Conservation (phyloP, 2,113 vertebrate species). For the Aleadryas rufinucha region DNA sequence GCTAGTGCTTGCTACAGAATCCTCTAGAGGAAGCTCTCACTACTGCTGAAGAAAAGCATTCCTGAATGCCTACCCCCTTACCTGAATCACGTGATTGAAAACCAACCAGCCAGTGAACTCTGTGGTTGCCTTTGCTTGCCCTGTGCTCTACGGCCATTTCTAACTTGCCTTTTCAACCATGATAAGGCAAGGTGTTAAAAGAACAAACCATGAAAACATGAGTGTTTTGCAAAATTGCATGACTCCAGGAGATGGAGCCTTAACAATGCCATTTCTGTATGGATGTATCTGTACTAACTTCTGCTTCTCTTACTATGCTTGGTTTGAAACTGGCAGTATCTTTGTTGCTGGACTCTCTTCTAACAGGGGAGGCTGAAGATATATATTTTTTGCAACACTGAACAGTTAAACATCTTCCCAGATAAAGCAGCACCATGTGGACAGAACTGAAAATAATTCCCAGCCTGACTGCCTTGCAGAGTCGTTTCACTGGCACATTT, state of each 20-base stretch:
- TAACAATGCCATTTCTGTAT: neutral
- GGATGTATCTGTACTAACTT: neutral
- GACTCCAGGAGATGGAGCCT: conserved; percentile 23
- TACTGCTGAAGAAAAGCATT: neutral
- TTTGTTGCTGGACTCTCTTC: neutral
- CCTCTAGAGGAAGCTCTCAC: neutral
- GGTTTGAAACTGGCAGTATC: neutral
- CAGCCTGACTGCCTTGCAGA: neutral
- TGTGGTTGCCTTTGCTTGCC: neutral
- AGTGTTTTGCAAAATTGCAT: neutral
- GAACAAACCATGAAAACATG: neutral
- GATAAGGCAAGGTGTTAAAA: neutral
- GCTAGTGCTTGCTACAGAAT: neutral
- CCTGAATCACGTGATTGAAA: rapidly evolving
- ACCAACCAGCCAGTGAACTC: neutral
- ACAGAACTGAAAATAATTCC: neutral
- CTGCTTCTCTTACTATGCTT: neutral
- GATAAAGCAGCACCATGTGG: neutral
- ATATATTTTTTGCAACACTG: neutral
- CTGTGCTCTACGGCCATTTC: neutral
- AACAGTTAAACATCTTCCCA: neutral
- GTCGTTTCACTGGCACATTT: neutral
- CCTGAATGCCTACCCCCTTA: neutral
- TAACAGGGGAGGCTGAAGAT: neutral
- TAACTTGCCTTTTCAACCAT: neutral